Evolutionary conservation across 2,797 vertebrate species (phyloP), one percentile per base, ranked within the genome.

Genomic region (Bucorvus abyssinicus): DNA sequence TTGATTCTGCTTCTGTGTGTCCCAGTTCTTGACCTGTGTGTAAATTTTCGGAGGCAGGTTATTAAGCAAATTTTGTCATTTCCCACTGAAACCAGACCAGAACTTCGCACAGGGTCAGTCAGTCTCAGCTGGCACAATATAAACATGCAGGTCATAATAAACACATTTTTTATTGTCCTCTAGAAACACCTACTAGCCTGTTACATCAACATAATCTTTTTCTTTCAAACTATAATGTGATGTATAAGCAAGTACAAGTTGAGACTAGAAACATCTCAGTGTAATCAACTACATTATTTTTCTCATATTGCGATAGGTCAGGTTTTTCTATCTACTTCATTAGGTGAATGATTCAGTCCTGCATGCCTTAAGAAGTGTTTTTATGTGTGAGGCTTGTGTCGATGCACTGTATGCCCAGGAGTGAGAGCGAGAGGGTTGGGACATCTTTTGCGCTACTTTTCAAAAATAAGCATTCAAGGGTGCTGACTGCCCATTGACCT

Each of bases 251-350:
- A 74, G 44, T 84, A 81, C 42, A 85, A 80, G 42, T 27, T 45
- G 85, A 88, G 75, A 94, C 95, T 88, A 94, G 44, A 85, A 82
- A 84, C 81, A 47, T 30, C 27, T 89, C 24, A 32, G 21, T 76
- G 93, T 94, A 96, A 97, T 95, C 94, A 96, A 47, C 59, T 6
- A 36, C 53, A 42, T 87, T 85, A 15, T 78, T 93, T 93, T 90
- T 91, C 42, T 63, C 40, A 63, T 56, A 13, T 71, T 93, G 6
- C 50, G 26, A 14, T 36, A 7, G 3, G 34, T 71, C 96, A 69
- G 32, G 19, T 17, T 74, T 81, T 93, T 94, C 89, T 90, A 34
- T 89, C 91, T 93, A 40, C 59, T 95, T 93, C 64, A 86, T 96
- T 93, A 91, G 60, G 26, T 78, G 60, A 93, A 77, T 85, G 85